Percentiles rank a stretch among this genome's conserved stretches.
These are phyloP conservation scores for Coendou prehensilis DNA, from an alignment of 2,797 vertebrate species.

Conservation along the genomic window DNA sequence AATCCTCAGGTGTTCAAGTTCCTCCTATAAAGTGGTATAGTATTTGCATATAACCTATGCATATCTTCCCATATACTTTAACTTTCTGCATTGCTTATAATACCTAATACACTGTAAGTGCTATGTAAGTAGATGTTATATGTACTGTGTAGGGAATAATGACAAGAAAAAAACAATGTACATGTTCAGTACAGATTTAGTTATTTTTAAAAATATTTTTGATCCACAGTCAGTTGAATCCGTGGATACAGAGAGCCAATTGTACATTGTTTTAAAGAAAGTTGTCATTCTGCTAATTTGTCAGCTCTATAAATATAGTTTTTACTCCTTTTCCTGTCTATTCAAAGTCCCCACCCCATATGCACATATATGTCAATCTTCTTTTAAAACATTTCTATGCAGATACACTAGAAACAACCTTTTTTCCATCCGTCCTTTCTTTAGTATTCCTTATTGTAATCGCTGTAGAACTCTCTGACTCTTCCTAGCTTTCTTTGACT, in stretches of 20 bases:
- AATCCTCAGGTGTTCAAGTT: neutral
- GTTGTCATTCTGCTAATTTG: slow-evolving; percentile 37
- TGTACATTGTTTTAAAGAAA: slow-evolving; percentile 20
- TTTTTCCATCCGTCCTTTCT: neutral
- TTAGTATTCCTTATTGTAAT: neutral
- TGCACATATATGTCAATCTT: neutral
- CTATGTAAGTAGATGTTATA: neutral
- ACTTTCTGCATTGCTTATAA: neutral
- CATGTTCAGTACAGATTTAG: neutral
- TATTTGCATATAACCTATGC: neutral
- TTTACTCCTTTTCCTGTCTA: slow-evolving; percentile 58
- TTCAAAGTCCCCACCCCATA: neutral
- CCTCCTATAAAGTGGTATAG: neutral
- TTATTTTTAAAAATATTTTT: neutral
- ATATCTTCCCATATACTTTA: neutral
- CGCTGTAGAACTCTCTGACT: neutral
- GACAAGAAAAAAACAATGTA: neutral
- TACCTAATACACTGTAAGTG: neutral
- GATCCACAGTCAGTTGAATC: neutral
- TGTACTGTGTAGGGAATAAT: neutral
- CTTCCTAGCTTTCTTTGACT: neutral
- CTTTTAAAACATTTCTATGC: slow-evolving; percentile 9
- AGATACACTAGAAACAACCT: neutral
- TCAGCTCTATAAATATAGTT: slow-evolving; percentile 30
- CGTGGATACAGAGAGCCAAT: neutral